phyloP scores from a whole-genome alignment of 1,140 invertebrate genomes.

The Drosophila elegans region DNA sequence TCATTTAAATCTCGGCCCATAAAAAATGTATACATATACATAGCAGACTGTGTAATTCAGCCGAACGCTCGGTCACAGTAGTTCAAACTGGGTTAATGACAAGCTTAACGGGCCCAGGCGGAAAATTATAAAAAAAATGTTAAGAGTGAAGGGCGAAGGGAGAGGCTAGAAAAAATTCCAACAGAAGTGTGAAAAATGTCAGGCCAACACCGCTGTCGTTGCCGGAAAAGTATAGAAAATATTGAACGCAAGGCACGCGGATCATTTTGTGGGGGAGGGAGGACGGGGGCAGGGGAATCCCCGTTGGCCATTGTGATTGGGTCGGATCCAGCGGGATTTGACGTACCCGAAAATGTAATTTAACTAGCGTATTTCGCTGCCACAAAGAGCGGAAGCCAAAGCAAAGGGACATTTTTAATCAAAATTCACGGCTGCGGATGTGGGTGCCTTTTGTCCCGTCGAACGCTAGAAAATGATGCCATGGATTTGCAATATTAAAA shows the following conservation, averaged over 20 bases:
- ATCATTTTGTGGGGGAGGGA: conserved; percentile 9
- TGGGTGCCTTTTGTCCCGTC: conserved; percentile 14
- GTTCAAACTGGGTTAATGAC: conserved; percentile 82
- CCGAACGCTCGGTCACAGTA: conserved; percentile 25
- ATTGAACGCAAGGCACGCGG: conserved; percentile 38
- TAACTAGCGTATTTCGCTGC: conserved; percentile 55
- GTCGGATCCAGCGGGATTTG: conserved; percentile 16
- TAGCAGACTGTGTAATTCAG: conserved; percentile 31
- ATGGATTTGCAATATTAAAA: conserved; percentile 43
- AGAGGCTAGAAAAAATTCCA: conserved; percentile 21
- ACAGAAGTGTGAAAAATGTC: conserved; percentile 40
- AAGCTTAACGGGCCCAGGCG: conserved; percentile 72
- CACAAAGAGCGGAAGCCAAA: conserved; percentile 57
- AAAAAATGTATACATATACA: conserved; percentile 54
- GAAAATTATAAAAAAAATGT: conserved; percentile 65
- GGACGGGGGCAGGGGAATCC: conserved; percentile 10
- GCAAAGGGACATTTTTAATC: conserved; percentile 67
- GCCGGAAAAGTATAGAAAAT: conserved; percentile 53
- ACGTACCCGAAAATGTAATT: conserved; percentile 62
- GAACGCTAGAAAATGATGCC: conserved; percentile 30
- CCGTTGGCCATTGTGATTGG: conserved; percentile 49
- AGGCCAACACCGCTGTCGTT: conserved; percentile 8
- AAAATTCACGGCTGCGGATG: conserved; percentile 45
- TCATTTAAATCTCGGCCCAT: conserved; percentile 66
- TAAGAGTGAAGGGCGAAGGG: background rate